These are phyloP conservation scores for Lysiphlebus fabarum DNA, from an alignment of 1,140 invertebrate species.

Conservation along the genomic window DNA sequence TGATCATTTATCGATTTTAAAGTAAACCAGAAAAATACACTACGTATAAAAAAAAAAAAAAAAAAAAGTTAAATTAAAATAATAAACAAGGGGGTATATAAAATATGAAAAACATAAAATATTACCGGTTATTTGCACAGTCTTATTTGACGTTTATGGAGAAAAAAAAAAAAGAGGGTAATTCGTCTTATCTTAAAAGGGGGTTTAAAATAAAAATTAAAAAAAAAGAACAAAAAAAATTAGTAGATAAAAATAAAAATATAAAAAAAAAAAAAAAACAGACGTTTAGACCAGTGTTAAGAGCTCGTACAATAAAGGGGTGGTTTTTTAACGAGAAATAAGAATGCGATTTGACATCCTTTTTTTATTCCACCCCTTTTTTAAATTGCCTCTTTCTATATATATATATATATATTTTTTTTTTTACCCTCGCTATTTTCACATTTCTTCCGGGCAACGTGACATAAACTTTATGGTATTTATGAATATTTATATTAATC, in stretches of 20 bases:
- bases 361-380: slow-evolving; percentile 23
- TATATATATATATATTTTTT: neutral
- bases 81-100: neutral
- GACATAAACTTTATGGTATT: slow-evolving; percentile 50
- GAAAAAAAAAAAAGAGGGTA: no score
- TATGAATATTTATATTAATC: slow-evolving; percentile 54
- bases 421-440: slow-evolving; percentile 7
- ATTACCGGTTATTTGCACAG: no score
- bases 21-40: slow-evolving; percentile 19
- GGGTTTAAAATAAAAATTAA: no score
- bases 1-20: slow-evolving; percentile 33
- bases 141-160: no score
- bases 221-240: neutral
- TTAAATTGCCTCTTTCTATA: slow-evolving; percentile 3
- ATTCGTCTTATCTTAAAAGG: no score
- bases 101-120: no score
- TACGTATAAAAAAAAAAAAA: no score
- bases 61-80: no score
- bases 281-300: slow-evolving; percentile 6
- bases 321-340: slow-evolving; percentile 45
- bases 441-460: slow-evolving; percentile 22
- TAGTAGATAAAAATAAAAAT: neutral
- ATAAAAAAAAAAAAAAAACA: slow-evolving; percentile 8
- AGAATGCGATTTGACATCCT: slow-evolving; percentile 33
- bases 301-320: slow-evolving; percentile 15